Conservation (phyloP, 1,140 invertebrate species). For the Zaprionus tsacasi region DNA sequence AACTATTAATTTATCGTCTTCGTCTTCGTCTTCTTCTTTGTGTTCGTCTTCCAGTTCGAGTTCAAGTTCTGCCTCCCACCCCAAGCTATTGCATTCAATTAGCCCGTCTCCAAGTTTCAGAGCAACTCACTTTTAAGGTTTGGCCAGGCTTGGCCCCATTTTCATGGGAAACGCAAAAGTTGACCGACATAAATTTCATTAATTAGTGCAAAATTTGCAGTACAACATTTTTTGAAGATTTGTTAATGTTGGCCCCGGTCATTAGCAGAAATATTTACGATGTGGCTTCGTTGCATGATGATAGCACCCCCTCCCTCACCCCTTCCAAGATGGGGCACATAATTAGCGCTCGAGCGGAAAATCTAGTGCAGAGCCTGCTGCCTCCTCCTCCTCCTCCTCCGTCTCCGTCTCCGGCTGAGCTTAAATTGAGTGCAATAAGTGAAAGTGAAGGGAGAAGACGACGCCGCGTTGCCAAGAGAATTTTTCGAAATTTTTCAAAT, state of each 20-base stretch:
- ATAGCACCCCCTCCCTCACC: not conserved
- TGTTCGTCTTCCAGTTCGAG: not conserved
- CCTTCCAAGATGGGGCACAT: constrained; percentile 10
- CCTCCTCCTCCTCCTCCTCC: no score
- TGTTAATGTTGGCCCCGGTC: constrained; percentile 55
- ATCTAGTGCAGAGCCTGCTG: not conserved
- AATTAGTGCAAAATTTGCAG: constrained; percentile 65
- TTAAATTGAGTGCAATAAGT: not conserved
- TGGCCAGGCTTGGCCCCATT: constrained; percentile 17
- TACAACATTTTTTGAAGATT: constrained; percentile 62
- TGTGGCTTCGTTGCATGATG: constrained; percentile 19
- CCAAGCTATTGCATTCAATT: constrained; percentile 35
- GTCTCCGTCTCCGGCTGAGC: not conserved
- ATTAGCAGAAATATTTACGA: constrained; percentile 66
- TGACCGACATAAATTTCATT: constrained; percentile 77
- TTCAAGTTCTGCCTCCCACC: not conserved
- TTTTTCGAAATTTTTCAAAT: not conserved
- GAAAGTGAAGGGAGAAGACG: not conserved
- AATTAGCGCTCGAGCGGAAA: constrained; percentile 5
- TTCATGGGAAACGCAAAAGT: constrained; percentile 40
- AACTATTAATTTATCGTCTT: constrained; percentile 33
- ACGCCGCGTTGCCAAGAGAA: no score
- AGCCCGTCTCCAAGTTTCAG: constrained; percentile 18
- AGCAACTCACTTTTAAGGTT: constrained; percentile 16
- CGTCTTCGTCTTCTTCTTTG: not conserved